Conservation (phyloP, 2,113 vertebrate species). For the Marcusenius ussheri region DNA sequence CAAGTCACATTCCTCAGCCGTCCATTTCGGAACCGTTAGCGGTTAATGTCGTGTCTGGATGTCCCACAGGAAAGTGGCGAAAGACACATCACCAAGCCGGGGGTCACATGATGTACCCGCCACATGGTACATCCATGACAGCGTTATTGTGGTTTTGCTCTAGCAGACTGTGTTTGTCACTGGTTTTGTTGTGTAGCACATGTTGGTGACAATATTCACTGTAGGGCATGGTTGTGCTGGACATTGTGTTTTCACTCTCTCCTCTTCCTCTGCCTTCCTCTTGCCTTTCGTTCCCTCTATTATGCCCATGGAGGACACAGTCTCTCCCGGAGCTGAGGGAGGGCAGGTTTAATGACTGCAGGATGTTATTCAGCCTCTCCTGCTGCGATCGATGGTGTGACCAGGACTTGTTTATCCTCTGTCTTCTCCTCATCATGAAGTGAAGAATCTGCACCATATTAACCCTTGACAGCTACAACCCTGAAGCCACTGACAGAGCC, state of each 20-base stretch:
- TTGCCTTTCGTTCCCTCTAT: neutral
- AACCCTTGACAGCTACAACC: neutral
- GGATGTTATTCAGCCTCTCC: neutral
- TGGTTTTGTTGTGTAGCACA: neutral
- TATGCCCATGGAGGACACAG: neutral
- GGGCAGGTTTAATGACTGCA: neutral
- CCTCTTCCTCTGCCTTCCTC: neutral
- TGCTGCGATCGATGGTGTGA: neutral
- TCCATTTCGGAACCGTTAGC: neutral
- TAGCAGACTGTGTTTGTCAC: neutral
- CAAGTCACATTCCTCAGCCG: neutral
- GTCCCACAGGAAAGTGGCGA: neutral
- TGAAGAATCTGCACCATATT: neutral
- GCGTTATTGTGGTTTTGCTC: neutral
- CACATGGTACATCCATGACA: neutral
- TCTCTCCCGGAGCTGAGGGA: neutral
- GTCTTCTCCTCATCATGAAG: neutral
- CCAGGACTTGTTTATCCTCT: neutral
- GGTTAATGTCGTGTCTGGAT: neutral
- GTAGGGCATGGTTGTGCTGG: neutral
- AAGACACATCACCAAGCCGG: neutral
- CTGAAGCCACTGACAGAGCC: neutral
- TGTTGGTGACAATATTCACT: neutral
- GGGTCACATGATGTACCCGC: neutral
- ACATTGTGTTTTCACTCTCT: neutral